Conservation (phyloP, 2,797 vertebrate species). For the Babyrousa celebensis region DNA sequence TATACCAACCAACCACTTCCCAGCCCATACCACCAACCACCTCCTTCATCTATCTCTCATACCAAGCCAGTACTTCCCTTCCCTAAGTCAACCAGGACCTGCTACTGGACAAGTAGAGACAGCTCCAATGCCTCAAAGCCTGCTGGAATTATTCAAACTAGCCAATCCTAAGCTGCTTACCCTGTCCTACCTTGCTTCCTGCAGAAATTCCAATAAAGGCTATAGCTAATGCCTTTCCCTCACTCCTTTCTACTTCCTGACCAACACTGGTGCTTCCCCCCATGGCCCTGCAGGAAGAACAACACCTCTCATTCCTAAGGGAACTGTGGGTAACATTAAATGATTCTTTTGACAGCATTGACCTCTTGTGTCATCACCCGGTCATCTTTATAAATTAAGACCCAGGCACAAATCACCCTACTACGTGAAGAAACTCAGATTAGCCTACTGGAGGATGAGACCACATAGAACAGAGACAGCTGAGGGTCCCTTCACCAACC, state of each 20-base stretch:
- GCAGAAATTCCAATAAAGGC: neutral
- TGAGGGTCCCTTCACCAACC: neutral
- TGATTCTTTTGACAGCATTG: neutral
- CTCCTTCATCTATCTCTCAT: neutral
- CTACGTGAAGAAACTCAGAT: neutral
- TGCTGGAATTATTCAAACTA: neutral
- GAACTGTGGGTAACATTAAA: neutral
- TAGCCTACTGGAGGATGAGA: neutral
- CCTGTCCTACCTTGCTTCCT: neutral
- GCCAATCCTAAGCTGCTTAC: neutral
- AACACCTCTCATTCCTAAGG: neutral
- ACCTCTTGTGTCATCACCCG: neutral
- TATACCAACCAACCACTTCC: neutral
- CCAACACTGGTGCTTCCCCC: neutral
- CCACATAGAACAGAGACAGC: neutral
- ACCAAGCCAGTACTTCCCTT: neutral
- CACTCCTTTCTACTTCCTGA: neutral
- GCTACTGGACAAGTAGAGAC: neutral
- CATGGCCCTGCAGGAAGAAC: fast-evolving
- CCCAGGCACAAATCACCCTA: neutral
- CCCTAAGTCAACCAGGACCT: neutral
- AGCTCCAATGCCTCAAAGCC: neutral
- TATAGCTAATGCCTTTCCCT: neutral
- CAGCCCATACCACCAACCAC: neutral
- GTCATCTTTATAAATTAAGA: conserved; percentile 5